Evolutionary conservation across 2,888 invertebrate genomes (phyloP).

Genomic region (Ochropleura leucogaster): DNA sequence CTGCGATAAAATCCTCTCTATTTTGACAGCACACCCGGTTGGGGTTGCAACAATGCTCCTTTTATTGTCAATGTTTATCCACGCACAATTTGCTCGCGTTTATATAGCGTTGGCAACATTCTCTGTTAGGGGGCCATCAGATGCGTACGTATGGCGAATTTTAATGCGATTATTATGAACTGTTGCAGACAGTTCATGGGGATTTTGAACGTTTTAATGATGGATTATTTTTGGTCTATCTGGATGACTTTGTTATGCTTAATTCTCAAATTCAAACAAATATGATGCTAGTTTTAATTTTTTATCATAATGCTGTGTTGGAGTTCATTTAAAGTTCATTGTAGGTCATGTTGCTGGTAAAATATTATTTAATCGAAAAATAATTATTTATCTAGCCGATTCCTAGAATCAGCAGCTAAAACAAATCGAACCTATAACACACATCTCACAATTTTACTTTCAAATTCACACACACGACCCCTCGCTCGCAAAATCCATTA

Average conservation of each 20-base stretch:
- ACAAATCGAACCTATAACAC: slow-evolving; percentile 23
- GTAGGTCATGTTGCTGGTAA: background rate
- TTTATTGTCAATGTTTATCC: slow-evolving; percentile 88
- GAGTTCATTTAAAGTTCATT: slow-evolving; percentile 20
- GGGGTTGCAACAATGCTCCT: slow-evolving; percentile 86
- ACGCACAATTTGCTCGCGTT: slow-evolving; percentile 89
- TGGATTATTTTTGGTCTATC: slow-evolving; percentile 15
- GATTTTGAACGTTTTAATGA: slow-evolving; percentile 59
- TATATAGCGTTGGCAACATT: slow-evolving; percentile 87
- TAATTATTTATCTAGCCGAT: background rate
- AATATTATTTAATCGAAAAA: background rate
- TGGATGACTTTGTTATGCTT: background rate
- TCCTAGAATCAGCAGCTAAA: slow-evolving; percentile 32
- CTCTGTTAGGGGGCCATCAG: slow-evolving; percentile 67
- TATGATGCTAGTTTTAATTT: background rate
- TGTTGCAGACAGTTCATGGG: slow-evolving; percentile 57
- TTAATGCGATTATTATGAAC: slow-evolving; percentile 78
- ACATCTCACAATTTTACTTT: slow-evolving; percentile 62
- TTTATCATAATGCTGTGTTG: background rate
- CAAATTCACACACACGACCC: slow-evolving; percentile 60
- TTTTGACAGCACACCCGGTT: slow-evolving; percentile 69
- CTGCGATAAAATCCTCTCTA: slow-evolving; percentile 62
- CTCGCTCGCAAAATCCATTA: slow-evolving; percentile 78
- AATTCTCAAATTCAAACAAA: background rate
- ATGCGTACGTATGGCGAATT: slow-evolving; percentile 62